These are phyloP conservation scores for Enteromius trimaculatus DNA, from an alignment of 2,797 vertebrate species.

Conservation along the genomic window DNA sequence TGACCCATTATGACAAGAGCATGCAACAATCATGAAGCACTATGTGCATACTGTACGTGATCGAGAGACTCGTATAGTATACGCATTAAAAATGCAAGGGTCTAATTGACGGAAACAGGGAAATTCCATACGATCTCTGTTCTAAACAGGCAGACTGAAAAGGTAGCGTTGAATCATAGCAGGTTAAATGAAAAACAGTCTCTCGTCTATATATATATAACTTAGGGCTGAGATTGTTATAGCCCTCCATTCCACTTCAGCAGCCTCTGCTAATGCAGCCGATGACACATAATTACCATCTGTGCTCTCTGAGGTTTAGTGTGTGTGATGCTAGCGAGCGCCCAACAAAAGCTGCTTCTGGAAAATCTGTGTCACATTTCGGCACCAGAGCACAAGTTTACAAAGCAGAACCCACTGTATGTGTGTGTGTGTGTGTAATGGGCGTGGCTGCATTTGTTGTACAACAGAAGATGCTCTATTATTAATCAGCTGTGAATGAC, in stretches of 20 bases:
- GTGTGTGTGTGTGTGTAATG: slow-evolving; percentile 21
- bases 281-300: slow-evolving; percentile 59
- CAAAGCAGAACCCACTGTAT: slow-evolving; percentile 4
- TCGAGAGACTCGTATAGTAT: slow-evolving; percentile 14
- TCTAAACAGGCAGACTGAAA: slow-evolving; percentile 25
- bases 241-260: slow-evolving; percentile 44
- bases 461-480: slow-evolving; percentile 35
- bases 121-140: slow-evolving; percentile 33
- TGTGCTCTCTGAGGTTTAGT: slow-evolving; percentile 55
- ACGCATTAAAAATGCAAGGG: slow-evolving; percentile 3
- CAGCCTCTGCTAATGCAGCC: slow-evolving; percentile 61
- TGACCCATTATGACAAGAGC: slow-evolving; percentile 31
- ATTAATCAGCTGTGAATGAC: slow-evolving; percentile 29
- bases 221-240: slow-evolving; percentile 26
- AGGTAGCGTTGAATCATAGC: slow-evolving; percentile 47
- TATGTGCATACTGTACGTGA: slow-evolving; percentile 4
- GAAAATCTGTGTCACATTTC: slow-evolving; percentile 51
- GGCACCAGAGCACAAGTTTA: slow-evolving; percentile 10
- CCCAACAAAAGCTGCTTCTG: slow-evolving; percentile 48
- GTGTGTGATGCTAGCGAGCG: slow-evolving; percentile 42
- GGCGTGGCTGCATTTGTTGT: slow-evolving; percentile 16
- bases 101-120: not conserved
- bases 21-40: slow-evolving; percentile 5
- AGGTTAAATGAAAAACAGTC: slow-evolving; percentile 12
- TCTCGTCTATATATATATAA: slow-evolving; percentile 37